Percentiles rank a stretch among this genome's conserved stretches.
Evolutionary conservation across 2,113 vertebrate genomes (phyloP).

Genomic region (Craseonycteris thonglongyai): DNA sequence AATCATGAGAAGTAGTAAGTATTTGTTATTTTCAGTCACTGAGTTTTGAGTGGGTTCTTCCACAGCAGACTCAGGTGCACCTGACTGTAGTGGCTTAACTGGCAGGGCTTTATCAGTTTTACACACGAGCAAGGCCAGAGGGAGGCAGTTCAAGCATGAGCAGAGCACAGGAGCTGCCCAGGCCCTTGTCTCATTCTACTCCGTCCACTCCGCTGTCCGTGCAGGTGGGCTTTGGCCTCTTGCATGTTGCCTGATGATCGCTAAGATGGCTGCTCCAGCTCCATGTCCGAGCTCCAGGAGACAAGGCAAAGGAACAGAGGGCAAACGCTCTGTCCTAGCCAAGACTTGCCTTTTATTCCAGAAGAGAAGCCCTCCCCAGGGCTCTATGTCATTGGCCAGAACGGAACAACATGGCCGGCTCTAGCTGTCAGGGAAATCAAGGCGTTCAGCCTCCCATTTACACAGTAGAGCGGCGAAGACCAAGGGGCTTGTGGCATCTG

Average conservation of each 20-base stretch:
- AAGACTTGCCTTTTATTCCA: neutral
- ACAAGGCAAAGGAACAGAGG: neutral
- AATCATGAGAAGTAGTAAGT: neutral
- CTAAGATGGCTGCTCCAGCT: neutral
- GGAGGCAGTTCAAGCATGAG: neutral
- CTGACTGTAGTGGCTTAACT: neutral
- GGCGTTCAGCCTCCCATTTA: neutral
- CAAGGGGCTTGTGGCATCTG: neutral
- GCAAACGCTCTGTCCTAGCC: neutral
- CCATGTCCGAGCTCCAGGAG: neutral
- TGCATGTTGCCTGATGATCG: neutral
- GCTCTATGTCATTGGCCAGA: neutral
- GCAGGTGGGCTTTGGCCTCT: neutral
- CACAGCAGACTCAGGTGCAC: neutral
- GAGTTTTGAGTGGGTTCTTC: neutral
- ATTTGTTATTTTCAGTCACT: neutral
- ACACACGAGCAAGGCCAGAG: rapidly evolving
- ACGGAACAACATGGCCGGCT: neutral
- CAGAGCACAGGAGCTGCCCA: neutral
- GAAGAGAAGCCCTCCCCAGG: neutral
- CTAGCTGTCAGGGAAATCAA: constrained; percentile 11
- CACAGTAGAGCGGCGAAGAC: neutral
- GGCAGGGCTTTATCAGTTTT: neutral
- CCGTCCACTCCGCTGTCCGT: neutral
- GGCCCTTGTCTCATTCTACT: neutral